Base-by-base conservation (phyloP, 2,888 invertebrate species). In the Dexiosoma caninum region DNA sequence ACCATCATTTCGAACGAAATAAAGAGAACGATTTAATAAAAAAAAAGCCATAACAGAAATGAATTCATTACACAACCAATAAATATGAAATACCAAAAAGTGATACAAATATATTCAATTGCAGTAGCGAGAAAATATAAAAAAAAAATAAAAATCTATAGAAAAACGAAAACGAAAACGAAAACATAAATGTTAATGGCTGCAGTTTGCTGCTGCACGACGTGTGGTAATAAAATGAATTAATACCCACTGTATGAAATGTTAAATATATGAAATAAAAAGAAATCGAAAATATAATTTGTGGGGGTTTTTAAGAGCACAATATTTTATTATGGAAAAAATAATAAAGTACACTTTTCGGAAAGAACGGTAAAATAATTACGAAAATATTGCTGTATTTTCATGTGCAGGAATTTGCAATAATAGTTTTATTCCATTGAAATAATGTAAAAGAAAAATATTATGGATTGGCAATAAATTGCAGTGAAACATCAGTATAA, bases 51-150 rank as follows among this genome's bases (percentile, higher is more conserved):
- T 30, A 53, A 72, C 72, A 62, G 44, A 40, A 66, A 60, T 71
- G 53, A 78, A 72, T 72, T 78, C 78, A 78, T 78, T 72, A 78
- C 53, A 78, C 59, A 72, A 78, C 72, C 78, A 62, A 78, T 78
- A 78, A 72, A 72, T 71, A 71, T 67, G 55, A 78, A 72, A 72
- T 44, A 32, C 60, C 72, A 67, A 72, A 72, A 60, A 72, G 55
- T 78, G 60, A 46, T 51, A 78, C 64, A 71, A 40, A 49, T 57
- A n/a, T n/a, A 72, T 78, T 78, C 72, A 78, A 78, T 78, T 78
- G 72, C 42, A 51, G 23, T 46, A 32, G 46, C 74, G 32, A 42
- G 9, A 49, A 12, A 46, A n/a, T n/a, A n/a, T n/a, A n/a, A n/a
- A n/a, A n/a, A n/a, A n/a, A n/a, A n/a, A n/a, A n/a, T n/a, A n/a